Base-by-base conservation (phyloP, 1,140 invertebrate genomes). In the Papilio dardanus region DNA sequence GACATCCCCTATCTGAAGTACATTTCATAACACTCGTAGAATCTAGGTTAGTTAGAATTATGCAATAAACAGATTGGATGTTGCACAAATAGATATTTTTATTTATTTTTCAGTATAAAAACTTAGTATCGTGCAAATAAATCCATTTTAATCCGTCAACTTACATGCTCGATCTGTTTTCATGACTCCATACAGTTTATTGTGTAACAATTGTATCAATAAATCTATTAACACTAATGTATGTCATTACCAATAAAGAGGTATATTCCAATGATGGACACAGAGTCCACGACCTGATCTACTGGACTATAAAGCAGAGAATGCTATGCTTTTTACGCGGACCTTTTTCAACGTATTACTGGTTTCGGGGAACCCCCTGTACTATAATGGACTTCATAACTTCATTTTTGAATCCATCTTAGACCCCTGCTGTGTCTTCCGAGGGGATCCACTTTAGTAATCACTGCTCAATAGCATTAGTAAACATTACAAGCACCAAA, bases 221-320 rank as follows among this genome's bases (percentile, higher is more conserved):
- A 58, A 58, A 58, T 58, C 54, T 58, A 58, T 58, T 58, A 58
- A 58, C 54, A 58, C 54, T 24, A 24, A 62, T 62, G 21, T 62
- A 14, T 21, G 54, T 62, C 54, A 62, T 62, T 28, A 62, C 3
- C 24, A 62, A 62, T 62, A n/a, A 62, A 62, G 54, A 62, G 24
- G 21, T 12, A 10, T 58, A 58, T 24, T 24, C 21, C 50, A 28
- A 10, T 58, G 50, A 58, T 12, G 50, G 50, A 4, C 42, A 46
- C 0, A 7, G 5, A 46, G n/a, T 3, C 35, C 2, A 12, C 3
- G 35, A n/a, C n/a, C n/a, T n/a, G n/a, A n/a, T n/a, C n/a, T n/a
- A n/a, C n/a, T n/a, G n/a, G n/a, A n/a, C n/a, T n/a, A n/a, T n/a
- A n/a, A n/a, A n/a, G n/a, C n/a, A n/a, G n/a, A n/a, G n/a, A n/a